Conservation (phyloP, 2,113 vertebrate genomes). For the Lagopus leucura region DNA sequence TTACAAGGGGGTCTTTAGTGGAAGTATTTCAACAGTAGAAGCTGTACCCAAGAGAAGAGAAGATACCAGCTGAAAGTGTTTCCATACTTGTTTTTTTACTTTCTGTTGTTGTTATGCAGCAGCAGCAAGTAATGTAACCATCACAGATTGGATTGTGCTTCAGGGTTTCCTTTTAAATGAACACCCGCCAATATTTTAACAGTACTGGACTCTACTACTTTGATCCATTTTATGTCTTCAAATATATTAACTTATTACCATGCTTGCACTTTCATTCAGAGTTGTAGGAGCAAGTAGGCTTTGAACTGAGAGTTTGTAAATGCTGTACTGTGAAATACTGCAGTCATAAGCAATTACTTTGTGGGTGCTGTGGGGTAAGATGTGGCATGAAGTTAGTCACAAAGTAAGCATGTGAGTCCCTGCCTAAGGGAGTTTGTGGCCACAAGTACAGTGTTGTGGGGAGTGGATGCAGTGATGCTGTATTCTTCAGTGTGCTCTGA, state of each 20-base stretch:
- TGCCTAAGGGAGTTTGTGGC: neutral
- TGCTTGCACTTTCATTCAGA: slow-evolving; percentile 27
- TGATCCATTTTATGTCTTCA: slow-evolving; percentile 30
- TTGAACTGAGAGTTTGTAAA: slow-evolving; percentile 31
- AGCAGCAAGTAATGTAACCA: neutral
- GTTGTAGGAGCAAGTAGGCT: slow-evolving; percentile 14
- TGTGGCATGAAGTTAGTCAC: neutral
- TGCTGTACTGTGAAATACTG: neutral
- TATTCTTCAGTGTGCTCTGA: slow-evolving; percentile 2
- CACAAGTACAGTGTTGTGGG: neutral
- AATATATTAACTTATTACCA: neutral
- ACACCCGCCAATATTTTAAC: slow-evolving; percentile 1
- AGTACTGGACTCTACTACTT: slow-evolving; percentile 18
- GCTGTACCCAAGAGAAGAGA: neutral
- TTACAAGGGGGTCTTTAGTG: neutral
- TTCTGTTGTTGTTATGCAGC: neutral
- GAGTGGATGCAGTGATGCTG: neutral
- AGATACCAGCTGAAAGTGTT: neutral
- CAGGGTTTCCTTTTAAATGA: slow-evolving; percentile 2
- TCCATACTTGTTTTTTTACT: neutral
- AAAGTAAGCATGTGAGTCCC: neutral
- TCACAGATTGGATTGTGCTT: neutral
- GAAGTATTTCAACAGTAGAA: neutral
- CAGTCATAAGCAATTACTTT: slow-evolving; percentile 48
- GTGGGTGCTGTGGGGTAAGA: neutral